phyloP scores from a whole-genome alignment of 2,888 invertebrate species.

The Pseudoips prasinana region DNA sequence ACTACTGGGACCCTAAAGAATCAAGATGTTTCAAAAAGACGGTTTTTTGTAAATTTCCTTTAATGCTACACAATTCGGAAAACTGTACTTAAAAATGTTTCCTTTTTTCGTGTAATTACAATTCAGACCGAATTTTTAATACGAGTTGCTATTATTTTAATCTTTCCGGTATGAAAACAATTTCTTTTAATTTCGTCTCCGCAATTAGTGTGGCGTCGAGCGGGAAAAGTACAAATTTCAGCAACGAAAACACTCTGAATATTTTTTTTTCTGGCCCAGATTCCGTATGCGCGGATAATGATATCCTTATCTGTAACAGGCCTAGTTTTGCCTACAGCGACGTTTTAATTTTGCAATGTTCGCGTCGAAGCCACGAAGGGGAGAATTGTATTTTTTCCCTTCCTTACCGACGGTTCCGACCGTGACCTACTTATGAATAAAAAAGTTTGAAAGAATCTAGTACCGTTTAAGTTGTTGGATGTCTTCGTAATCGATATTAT shows the following conservation, averaged over 20 bases:
- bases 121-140: background rate
- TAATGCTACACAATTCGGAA: no score
- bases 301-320: conserved; percentile 46
- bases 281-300: conserved; percentile 43
- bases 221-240: conserved; percentile 30
- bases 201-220: conserved; percentile 25
- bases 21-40: no score
- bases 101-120: conserved; percentile 1
- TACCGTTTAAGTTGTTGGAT: conserved; percentile 21
- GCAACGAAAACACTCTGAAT: conserved; percentile 20
- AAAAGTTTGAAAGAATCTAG: conserved; percentile 24
- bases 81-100: no score
- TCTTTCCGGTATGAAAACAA: conserved; percentile 19
- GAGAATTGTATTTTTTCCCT: conserved; percentile 45
- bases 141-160: conserved; percentile 13
- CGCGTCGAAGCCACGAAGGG: conserved; percentile 25
- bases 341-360: conserved; percentile 52
- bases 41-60: no score
- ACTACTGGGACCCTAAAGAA: no score
- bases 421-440: conserved; percentile 49
- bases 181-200: conserved; percentile 23
- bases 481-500: conserved; percentile 15
- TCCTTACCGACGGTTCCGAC: conserved; percentile 44
- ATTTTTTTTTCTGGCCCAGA: conserved; percentile 25
- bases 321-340: conserved; percentile 52